Base-by-base conservation (phyloP, 2,888 invertebrate genomes). In the Archaeoteleia sp. region DNA sequence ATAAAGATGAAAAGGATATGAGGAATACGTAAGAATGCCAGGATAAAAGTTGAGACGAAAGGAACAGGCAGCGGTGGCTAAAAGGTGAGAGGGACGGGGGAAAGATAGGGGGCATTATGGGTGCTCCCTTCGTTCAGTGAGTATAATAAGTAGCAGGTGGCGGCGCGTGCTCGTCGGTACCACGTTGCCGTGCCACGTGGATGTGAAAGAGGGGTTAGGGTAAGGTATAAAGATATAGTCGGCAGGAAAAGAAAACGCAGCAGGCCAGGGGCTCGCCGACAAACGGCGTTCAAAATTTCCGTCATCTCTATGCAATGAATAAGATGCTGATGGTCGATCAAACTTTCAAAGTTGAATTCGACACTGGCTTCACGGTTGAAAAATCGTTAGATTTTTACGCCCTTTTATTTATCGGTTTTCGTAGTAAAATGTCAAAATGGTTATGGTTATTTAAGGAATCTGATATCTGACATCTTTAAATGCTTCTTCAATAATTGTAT, bases 111-210 rank as follows among this genome's bases (percentile, higher is more conserved):
- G 42, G 55, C 45, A 55, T 48, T 51, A 71, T 48, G 60, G 53
- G 55, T 55, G 60, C 48, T 67, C 53, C 54, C 60, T 58, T 27
- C 40, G 49, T 37, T 65, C 49, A 48, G 72, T 55, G 68, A 67
- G 73, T 73, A 74, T 77, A 75, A 77, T 77, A 72, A 74, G 75
- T 70, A 74, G 76, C 76, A 76, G 76, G 75, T 76, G 76, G 73
- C 70, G 74, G 72, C 75, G 75, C 75, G 74, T 76, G 75, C 74
- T 74, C 66, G 48, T 65, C 68, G 68, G 68, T 70, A 67, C 71
- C 67, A 67, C 65, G 62, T 54, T 68, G 39, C 46, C 34, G 55
- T 63, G 65, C 60, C 65, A 66, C 46, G 71, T 62, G 67, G 58
- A 55, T 32, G 34, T 27, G 42, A 51, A 51, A 14, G 57, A 55